phyloP scores from a whole-genome alignment of 1,140 invertebrate species.

The Cotesia typhae region DNA sequence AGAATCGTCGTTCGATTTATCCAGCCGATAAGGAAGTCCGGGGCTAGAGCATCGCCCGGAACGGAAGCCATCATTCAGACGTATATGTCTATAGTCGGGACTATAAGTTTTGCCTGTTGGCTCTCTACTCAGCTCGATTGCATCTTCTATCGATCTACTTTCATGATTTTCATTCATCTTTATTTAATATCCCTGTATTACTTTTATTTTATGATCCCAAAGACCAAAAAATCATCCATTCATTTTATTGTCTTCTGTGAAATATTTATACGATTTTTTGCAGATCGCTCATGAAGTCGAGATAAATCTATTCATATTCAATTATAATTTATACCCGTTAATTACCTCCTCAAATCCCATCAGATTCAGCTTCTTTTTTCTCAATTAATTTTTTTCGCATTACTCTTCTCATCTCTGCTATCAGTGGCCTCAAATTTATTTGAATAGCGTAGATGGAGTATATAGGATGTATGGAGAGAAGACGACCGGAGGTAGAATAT shows the following conservation, averaged over 20 bases:
- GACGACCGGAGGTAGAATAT: neutral
- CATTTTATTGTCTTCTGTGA: neutral
- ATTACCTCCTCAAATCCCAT: conserved; percentile 5
- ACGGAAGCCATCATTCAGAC: conserved; percentile 36
- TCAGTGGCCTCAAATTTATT: no score
- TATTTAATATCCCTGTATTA: no score
- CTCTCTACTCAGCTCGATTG: conserved; percentile 30
- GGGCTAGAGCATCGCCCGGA: conserved; percentile 18
- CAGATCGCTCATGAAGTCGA: no score
- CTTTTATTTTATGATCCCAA: no score
- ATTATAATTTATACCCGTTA: conserved; percentile 31
- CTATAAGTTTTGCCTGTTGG: conserved; percentile 11
- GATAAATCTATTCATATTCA: conserved; percentile 25
- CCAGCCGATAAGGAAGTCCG: conserved; percentile 35
- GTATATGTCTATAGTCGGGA: neutral
- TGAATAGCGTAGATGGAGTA: neutral
- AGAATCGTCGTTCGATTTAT: conserved; percentile 35
- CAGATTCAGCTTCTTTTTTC: conserved; percentile 12
- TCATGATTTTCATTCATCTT: no score
- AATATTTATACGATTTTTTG: neutral
- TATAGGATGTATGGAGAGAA: neutral
- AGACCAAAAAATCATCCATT: no score
- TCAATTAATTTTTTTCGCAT: neutral
- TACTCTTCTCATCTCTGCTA: neutral
- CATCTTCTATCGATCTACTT: conserved; percentile 30